Evolutionary conservation across 2,113 vertebrate species (phyloP), one percentile per base, ranked within the genome.

Genomic region (Acrocephalus arundinaceus): DNA sequence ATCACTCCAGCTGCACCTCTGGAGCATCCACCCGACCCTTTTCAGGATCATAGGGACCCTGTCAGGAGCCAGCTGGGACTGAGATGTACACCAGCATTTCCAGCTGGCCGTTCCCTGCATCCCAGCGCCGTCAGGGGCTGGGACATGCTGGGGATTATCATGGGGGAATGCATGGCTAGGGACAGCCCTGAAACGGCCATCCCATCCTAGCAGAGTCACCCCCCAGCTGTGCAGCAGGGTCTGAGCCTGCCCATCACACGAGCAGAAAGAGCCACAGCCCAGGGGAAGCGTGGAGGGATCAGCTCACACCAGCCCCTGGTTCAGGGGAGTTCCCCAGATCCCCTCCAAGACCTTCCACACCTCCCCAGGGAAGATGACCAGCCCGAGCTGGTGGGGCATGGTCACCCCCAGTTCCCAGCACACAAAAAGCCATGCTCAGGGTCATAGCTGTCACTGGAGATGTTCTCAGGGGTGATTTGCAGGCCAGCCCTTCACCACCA

Each of bases 221-320:
- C 13, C 54, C 4, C 1, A 4, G 35, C 30, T 58, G 37, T 15
- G 22, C 5, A 1, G 43, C 10, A 33, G 45, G 8, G 39, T 18
- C 71, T 35, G 65, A 33, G 55, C 41, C 30, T 1, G 3, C 24
- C 12, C 14, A 9, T 28, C 0, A 1, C 35, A 12, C 0, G 2
- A 75, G 58, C 35, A 59, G 52, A 57, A 39, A 30, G 41, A 86
- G 57, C 17, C n/a, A 5, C 57, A 68, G 72, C 25, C 28, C 1
- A 1, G 58, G 45, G 37, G 17, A 80, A 39, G 16, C 25, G 33
- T 6, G 8, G 25, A 41, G 51, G 27, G 49, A 22, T 73, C 59
- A 57, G 72, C 37, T 75, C 31, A 14, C 37, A 62, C 6, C 33
- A 55, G 37, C 7, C 25, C 25, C n/a, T 16, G 41, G 7, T 6